Evolutionary conservation across 2,888 invertebrate species (phyloP), one percentile per base, ranked within the genome.

Genomic region (Pandemis corylana): DNA sequence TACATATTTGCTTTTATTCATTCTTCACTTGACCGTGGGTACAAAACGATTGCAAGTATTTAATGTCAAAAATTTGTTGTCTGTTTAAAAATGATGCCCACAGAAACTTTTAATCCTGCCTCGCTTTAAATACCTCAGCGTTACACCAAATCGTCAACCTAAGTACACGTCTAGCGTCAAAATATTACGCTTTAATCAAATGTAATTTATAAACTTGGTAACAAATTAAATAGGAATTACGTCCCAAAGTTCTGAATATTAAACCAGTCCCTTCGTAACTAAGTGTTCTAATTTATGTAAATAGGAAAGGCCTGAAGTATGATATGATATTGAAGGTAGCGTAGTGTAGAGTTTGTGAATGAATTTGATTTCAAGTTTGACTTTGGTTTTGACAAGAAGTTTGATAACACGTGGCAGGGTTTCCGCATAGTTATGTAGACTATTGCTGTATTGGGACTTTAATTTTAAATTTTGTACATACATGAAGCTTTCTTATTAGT

Each of bases 221-320:
- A 72, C 72, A 61, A 66, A 72, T 67, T 72, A 72, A 72, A 72
- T 72, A 72, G 41, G 66, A 72, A 72, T 72, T 72, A 72, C 61
- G 66, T 72, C 53, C 51, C 15, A 10, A 72, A 72, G 41, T 72
- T 72, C 61, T 65, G 71, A 71, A 71, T 72, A 72, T 66, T 72
- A 72, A 66, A 67, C 72, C 36, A 64, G 71, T 71, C 72, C 72
- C 72, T 67, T 72, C 61, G 49, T 67, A 72, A 66, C 72, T 66
- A 59, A 49, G 49, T 66, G 67, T 67, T 67, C 72, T 67, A 72
- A 66, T 72, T 72, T 72, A 72, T 72, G 72, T 51, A 67, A 67
- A 72, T 62, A 72, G 72, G 66, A 67, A 59, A 67, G 61, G 66
- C 41, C 72, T 72, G 72, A 44, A 61, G 59, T 67, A 61, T 63